Evolutionary conservation across 2,113 vertebrate species (phyloP).

Genomic region (Lamprologus ornatipinnis): DNA sequence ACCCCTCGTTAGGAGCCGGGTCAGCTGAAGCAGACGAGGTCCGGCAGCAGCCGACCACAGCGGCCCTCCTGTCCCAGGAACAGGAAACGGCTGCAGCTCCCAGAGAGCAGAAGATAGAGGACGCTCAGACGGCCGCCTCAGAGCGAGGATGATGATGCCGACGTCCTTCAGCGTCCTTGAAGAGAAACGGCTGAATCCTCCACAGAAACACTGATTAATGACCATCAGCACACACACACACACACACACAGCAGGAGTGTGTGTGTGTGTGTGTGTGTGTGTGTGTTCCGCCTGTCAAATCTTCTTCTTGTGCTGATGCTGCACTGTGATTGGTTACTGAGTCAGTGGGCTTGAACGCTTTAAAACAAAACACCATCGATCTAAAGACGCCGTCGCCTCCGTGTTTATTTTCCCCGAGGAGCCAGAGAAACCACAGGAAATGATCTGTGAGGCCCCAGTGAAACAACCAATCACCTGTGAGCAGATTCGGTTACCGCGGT

Average conservation of each 20-base stretch:
- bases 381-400: not conserved
- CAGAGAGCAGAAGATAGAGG: not conserved
- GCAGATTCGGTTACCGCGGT: not conserved
- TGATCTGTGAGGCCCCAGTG: not conserved
- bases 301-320: not conserved
- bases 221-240: not conserved
- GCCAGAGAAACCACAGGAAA: not conserved
- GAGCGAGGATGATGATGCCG: not conserved
- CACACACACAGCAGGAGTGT: not conserved
- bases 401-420: not conserved
- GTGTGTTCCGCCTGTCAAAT: conserved; percentile 4
- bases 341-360: conserved; percentile 14
- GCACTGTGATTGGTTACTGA: conserved; percentile 30
- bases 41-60: not conserved
- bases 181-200: not conserved
- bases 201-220: conserved; percentile 27
- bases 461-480: not conserved
- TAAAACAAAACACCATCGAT: conserved; percentile 19
- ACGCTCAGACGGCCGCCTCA: not conserved
- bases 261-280: not conserved
- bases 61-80: not conserved
- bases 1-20: not conserved
- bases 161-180: not conserved
- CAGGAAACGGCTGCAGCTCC: not conserved
- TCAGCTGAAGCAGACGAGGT: not conserved